These are phyloP conservation scores for Chlamydotis undulata DNA, from an alignment of 2,113 vertebrate genomes.

Conservation along the genomic window DNA sequence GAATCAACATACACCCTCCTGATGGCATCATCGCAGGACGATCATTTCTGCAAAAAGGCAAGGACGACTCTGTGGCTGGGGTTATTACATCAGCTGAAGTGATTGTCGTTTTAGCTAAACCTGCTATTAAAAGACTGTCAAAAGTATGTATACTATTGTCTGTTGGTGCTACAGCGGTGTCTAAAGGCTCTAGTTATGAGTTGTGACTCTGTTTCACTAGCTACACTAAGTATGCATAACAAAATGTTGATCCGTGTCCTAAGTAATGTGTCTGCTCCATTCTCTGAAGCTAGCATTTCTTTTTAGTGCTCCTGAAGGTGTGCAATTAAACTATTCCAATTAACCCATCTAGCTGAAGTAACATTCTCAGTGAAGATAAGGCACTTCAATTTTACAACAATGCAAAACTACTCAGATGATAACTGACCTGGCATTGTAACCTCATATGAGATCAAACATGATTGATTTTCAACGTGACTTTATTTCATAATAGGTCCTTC, in stretches of 20 bases:
- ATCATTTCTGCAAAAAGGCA: not conserved
- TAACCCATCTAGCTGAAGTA: not conserved
- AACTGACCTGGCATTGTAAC: not conserved
- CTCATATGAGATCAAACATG: not conserved
- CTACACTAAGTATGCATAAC: not conserved
- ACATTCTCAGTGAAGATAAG: not conserved
- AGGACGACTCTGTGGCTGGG: not conserved
- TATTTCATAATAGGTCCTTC: not conserved
- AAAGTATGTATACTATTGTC: not conserved
- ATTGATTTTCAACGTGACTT: not conserved
- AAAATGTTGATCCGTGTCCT: not conserved
- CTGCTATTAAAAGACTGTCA: not conserved
- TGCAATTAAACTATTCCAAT: not conserved
- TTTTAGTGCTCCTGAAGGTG: not conserved
- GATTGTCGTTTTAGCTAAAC: not conserved
- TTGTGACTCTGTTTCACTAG: not conserved
- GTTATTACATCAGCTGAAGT: not conserved
- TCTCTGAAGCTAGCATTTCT: not conserved
- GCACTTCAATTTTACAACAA: not conserved
- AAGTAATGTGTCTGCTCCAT: not conserved
- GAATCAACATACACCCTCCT: not conserved
- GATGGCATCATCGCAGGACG: rapidly evolving
- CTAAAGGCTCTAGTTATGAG: not conserved
- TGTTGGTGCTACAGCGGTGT: not conserved
- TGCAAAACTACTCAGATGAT: not conserved